These are phyloP conservation scores for Neodontobutis hainanensis DNA, from an alignment of 2,113 vertebrate genomes.

Conservation along the genomic window DNA sequence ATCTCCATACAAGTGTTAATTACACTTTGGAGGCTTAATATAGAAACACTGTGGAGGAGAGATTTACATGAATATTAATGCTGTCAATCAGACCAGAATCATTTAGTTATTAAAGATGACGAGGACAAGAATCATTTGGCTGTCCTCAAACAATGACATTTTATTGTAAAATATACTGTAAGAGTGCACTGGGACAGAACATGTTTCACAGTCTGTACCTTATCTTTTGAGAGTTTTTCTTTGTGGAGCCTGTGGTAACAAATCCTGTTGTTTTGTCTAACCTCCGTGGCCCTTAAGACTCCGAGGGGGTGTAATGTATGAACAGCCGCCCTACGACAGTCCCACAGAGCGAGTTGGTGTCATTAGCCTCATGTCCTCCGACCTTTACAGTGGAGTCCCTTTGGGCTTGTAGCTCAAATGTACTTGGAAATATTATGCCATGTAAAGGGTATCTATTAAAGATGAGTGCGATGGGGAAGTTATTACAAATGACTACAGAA, in stretches of 20 bases:
- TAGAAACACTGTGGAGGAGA: background rate
- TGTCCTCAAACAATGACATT: too few species aligned
- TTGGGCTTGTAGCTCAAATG: too few species aligned
- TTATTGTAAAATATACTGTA: too few species aligned
- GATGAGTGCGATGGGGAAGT: too few species aligned
- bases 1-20: background rate
- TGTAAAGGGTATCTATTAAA: too few species aligned
- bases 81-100: background rate
- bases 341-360: conserved; percentile 2
- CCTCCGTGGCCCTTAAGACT: conserved; percentile 24
- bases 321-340: background rate
- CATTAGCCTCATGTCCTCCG: conserved; percentile 1
- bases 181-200: too few species aligned
- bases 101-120: background rate
- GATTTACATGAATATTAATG: background rate
- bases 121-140: too few species aligned
- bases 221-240: too few species aligned
- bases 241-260: too few species aligned
- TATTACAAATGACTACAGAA: too few species aligned
- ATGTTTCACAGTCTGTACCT: too few species aligned
- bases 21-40: background rate
- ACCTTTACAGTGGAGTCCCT: background rate
- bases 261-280: conserved; percentile 1
- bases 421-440: too few species aligned
- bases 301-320: conserved; percentile 9